Base-by-base conservation (phyloP, 2,113 vertebrate species). In the Anguilla rostrata region DNA sequence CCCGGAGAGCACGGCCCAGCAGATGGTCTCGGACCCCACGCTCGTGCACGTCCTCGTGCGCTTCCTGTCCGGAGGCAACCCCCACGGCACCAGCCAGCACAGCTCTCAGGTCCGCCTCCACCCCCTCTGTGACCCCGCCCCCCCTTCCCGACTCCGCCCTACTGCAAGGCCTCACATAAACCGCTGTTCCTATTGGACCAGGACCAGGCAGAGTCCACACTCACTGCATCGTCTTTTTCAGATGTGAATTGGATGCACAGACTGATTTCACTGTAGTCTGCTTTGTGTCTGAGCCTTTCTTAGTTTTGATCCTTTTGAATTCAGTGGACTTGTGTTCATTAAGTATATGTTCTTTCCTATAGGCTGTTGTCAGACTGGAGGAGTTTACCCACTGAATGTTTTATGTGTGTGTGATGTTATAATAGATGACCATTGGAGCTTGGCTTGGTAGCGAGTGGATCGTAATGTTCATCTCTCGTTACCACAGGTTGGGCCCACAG, bases 51-150 rank as follows among this genome's bases (percentile, higher is more conserved):
- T 99, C 41, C 94, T 99, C 90, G 97, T 99, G 89, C 98, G 99
- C 91, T 99, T 99, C 93, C 97, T 99, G 91, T 99, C 98, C 0
- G 98, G 98, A 84, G 97, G 95, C 90, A 99, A 96, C 94, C 97
- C 97, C 91, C 98, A 99, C 84, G 97, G 98, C 88, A 99, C 97
- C 66, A 98, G 97, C 93, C 98, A 99, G 90, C 98, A 99, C 92
- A 99, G 97, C 95, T 96, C 98, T 66, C 98, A 99, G 96, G 97
- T 97, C 95, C 14, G 34, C 26, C n/a, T 18, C 26, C 26, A 26
- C n/a, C 34, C 26, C 26, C 34, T 12, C 39, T 9, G 6, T 6
- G 43, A 4, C 43, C 43, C 43, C 43, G 57, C 18, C 39, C n/a
- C n/a, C 26, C 26, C 34, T 12, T 16, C 14, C 57, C 57, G 43